Percentiles rank a stretch among this genome's conserved stretches.
phyloP scores from a whole-genome alignment of 2,113 vertebrate species.

The Shinisaurus crocodilurus region DNA sequence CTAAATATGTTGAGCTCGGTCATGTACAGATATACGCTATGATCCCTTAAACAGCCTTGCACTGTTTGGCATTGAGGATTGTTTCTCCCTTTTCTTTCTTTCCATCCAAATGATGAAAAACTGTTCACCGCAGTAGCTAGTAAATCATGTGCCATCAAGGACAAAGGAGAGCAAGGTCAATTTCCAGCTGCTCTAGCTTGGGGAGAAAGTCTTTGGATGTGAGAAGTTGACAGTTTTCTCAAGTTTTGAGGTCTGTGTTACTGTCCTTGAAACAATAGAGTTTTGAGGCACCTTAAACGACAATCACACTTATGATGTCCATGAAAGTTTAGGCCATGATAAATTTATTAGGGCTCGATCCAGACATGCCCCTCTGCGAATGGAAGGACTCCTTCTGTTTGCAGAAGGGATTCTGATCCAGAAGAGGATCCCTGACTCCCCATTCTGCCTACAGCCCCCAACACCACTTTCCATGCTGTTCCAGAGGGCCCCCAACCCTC shows the following conservation, averaged over 20 bases:
- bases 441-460: background rate
- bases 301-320: background rate
- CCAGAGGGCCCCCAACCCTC: background rate
- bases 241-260: background rate
- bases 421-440: background rate
- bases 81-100: background rate
- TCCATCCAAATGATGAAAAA: background rate
- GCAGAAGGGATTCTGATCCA: background rate
- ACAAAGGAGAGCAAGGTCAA: background rate
- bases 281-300: background rate
- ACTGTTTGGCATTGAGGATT: fast-evolving
- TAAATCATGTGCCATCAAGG: background rate
- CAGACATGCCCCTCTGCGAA: background rate
- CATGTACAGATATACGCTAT: background rate
- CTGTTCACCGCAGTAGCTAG: background rate
- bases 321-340: background rate
- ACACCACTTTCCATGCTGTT: background rate
- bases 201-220: background rate
- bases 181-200: background rate
- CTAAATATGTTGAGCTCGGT: background rate
- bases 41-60: background rate
- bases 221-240: constrained; percentile 14
- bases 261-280: background rate
- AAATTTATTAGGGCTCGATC: background rate
- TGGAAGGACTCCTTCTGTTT: background rate